Conservation (phyloP, 2,113 vertebrate species). For the Cottus gobio region DNA sequence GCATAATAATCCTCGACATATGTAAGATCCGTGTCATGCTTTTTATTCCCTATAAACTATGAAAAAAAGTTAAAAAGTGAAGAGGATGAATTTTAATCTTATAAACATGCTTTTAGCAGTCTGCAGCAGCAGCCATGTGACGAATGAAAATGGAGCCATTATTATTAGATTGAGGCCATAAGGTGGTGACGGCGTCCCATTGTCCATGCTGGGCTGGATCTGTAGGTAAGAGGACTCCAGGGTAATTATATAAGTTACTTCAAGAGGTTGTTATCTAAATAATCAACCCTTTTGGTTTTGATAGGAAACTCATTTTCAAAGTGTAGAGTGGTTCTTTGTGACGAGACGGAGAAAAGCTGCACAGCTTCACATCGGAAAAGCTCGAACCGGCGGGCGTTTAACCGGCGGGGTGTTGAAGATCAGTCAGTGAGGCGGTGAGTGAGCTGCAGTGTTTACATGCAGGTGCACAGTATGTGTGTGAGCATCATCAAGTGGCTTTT, state of each 20-base stretch:
- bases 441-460: slow-evolving; percentile 20
- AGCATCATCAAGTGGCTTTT: slow-evolving; percentile 28
- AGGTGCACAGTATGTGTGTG: slow-evolving; percentile 18
- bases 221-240: neutral
- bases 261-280: neutral
- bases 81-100: slow-evolving; percentile 40
- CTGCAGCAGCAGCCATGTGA: slow-evolving; percentile 17
- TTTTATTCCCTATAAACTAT: slow-evolving; percentile 24
- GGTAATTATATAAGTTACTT: neutral
- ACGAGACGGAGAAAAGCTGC: too few species aligned
- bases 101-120: slow-evolving; percentile 46
- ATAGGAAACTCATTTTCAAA: neutral
- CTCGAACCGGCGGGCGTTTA: too few species aligned
- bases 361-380: too few species aligned
- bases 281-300: neutral
- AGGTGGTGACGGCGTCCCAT: neutral
- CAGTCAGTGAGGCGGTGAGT: slow-evolving; percentile 11
- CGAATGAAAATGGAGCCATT: slow-evolving; percentile 60
- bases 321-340: too few species aligned
- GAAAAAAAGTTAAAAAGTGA: slow-evolving; percentile 41
- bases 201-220: too few species aligned
- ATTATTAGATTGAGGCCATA: slow-evolving; percentile 52
- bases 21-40: slow-evolving; percentile 30
- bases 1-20: slow-evolving; percentile 46
- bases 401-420: neutral